These are phyloP conservation scores for Threskiornis aethiopicus DNA, from an alignment of 2,797 vertebrate genomes.

Conservation along the genomic window DNA sequence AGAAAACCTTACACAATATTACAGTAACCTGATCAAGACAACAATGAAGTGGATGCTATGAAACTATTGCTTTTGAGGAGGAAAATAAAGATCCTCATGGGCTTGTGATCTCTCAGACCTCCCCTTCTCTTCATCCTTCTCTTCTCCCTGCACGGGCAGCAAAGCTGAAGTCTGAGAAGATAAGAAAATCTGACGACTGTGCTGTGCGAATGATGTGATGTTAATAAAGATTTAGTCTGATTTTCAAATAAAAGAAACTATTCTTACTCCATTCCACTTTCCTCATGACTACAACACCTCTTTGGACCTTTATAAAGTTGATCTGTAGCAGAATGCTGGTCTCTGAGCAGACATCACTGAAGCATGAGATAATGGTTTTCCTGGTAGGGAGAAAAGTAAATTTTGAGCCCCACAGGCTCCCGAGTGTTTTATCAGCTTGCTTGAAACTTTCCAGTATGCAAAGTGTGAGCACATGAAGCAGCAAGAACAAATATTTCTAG, in stretches of 20 bases:
- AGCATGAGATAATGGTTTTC: neutral
- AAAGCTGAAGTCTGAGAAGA: neutral
- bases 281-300: neutral
- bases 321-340: neutral
- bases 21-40: neutral
- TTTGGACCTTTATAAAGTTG: neutral
- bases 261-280: neutral
- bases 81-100: neutral
- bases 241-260: neutral
- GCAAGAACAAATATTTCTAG: neutral
- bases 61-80: neutral
- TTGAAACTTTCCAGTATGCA: neutral
- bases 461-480: neutral
- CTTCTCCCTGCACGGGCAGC: neutral
- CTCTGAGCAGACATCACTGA: neutral
- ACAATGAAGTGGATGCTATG: neutral
- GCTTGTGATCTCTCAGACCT: neutral
- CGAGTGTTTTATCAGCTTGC: neutral
- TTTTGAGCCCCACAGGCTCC: neutral
- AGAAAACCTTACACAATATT: neutral
- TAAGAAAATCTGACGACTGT: neutral
- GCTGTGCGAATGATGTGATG: neutral
- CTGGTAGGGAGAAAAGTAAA: neutral
- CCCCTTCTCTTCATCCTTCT: neutral
- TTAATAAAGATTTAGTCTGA: neutral